A percentile compares a stretch with the other conserved stretches of the same genome.
These are phyloP conservation scores for Zalophus californianus DNA, from an alignment of 2,797 vertebrate genomes.

Conservation along the genomic window DNA sequence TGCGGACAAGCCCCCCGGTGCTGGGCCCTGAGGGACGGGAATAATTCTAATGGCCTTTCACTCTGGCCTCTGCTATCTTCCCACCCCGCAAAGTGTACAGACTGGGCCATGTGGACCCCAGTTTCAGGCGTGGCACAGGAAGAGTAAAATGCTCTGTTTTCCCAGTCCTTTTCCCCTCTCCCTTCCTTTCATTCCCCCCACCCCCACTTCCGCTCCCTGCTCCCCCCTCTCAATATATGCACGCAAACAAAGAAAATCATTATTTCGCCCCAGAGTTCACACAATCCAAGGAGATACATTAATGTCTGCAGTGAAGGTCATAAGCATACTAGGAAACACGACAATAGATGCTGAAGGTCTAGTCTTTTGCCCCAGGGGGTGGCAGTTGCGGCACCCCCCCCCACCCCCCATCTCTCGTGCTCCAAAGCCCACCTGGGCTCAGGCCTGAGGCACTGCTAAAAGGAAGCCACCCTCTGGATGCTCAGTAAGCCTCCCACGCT, in stretches of 20 bases:
- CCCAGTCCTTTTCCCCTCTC: background rate
- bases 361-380: background rate
- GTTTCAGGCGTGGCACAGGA: background rate
- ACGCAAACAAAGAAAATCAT: background rate
- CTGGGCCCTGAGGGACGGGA: background rate
- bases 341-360: background rate
- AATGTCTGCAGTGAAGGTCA: background rate
- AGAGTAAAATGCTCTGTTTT: background rate
- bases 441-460: slow-evolving; percentile 83
- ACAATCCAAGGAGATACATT: background rate
- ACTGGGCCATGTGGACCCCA: background rate
- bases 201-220: background rate
- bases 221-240: background rate
- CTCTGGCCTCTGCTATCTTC: background rate
- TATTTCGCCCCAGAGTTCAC: background rate
- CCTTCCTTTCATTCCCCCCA: background rate
- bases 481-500: slow-evolving; percentile 15
- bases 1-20: background rate
- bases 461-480: slow-evolving; percentile 83
- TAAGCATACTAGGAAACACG: background rate
- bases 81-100: background rate
- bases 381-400: background rate
- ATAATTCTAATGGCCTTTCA: background rate
- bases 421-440: slow-evolving; percentile 81
- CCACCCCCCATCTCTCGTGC: background rate